Percentiles rank a stretch among this genome's conserved stretches.
phyloP scores from a whole-genome alignment of 30 jellyfish, hydroid and myxozoan genomes.

The Calvadosia cruxmelitensis region DNA sequence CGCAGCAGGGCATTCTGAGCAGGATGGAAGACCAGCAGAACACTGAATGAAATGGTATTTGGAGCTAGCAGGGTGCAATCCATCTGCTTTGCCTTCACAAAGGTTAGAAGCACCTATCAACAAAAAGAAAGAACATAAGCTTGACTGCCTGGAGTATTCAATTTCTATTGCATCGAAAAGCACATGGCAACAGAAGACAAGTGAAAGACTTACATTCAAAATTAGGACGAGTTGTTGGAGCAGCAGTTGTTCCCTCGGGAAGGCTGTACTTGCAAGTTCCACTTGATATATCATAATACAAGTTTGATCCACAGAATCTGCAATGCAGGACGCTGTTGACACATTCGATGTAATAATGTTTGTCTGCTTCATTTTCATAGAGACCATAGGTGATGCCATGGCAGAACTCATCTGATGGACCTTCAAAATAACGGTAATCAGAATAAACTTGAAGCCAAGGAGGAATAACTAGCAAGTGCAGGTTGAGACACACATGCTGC shows the following conservation, averaged over 20 bases:
- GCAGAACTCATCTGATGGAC: background rate
- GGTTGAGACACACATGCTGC: no score
- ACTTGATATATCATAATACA: background rate
- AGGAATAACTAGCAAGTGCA: no score
- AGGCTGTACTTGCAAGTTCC: background rate
- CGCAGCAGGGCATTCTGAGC: background rate
- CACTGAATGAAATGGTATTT: background rate
- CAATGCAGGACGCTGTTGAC: background rate
- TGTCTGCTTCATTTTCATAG: background rate
- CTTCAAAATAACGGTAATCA: no score
- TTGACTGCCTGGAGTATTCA: no score
- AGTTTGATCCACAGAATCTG: background rate
- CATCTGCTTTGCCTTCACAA: background rate
- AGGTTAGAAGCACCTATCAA: no score
- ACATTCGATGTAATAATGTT: background rate
- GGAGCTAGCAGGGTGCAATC: background rate
- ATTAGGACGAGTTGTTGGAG: background rate
- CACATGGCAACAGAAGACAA: no score
- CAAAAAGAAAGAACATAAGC: no score
- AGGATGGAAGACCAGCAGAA: background rate
- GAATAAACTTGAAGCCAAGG: no score
- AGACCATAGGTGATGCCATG: background rate
- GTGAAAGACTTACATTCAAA: constrained; percentile 1
- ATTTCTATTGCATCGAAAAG: no score
- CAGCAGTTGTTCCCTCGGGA: background rate